Base-by-base conservation (phyloP, 2,888 invertebrate genomes). In the Bellardia pandia region DNA sequence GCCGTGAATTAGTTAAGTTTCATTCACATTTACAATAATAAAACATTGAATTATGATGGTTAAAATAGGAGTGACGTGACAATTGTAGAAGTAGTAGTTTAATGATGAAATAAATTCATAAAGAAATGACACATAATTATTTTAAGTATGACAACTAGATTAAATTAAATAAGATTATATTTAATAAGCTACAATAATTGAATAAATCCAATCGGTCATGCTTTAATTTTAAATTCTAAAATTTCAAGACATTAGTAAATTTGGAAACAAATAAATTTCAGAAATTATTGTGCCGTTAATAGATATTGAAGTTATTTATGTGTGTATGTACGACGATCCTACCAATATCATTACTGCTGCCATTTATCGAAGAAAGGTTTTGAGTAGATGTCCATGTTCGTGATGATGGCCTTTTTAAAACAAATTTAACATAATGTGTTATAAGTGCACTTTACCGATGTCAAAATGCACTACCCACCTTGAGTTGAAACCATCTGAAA, bases 311-410 rank as follows among this genome's bases (percentile, higher is more conserved):
- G 23, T 16, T 23, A 23, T 23, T 23, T 23, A 23, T 23, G 23
- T 56, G 56, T 16, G 2, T 56, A 23, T 37, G 3, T 37, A 37
- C 37, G 14, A 62, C 30, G 30, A 48, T 83, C 91, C 89, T 91
- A 94, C 94, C 93, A 89, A 93, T 92, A 90, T 93, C 92, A 89
- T 90, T 93, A 80, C 77, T 90, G 81, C 90, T 91, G 78, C 90
- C 90, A 89, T 92, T 92, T 23, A 88, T 72, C 56, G 91, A 91
- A 58, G 93, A 91, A 89, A 97, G 94, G 93, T 96, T 97, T 89
- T 96, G 96, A 90, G 96, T 96, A 75, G 97, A 97, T 33, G 96
- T 96, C 97, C 97, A 97, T 88, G 95, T 96, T 86, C 96, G 95
- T 79, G 95, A 91, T 71, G 93, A 89, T 37, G 92, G 91, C 85